phyloP scores from a whole-genome alignment of 2,888 invertebrate species.

The Andrena bicolor region DNA sequence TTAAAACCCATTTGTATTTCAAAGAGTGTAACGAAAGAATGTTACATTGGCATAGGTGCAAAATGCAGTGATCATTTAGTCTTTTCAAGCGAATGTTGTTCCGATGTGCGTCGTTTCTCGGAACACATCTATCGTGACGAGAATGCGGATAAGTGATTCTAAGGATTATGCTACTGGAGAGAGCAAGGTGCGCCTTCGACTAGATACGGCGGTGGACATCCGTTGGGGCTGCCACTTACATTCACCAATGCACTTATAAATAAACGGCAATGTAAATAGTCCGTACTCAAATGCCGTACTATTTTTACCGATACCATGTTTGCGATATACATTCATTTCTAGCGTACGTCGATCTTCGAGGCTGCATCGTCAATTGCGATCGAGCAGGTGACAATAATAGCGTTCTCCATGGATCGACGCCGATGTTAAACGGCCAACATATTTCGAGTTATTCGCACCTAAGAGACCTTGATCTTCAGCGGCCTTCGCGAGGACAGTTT shows the following conservation, averaged over 20 bases:
- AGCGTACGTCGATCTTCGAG: slow-evolving; percentile 27
- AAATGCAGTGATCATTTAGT: no score
- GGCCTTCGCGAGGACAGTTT: background rate
- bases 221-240: slow-evolving; percentile 74
- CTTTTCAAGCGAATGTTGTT: no score
- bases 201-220: slow-evolving; percentile 55
- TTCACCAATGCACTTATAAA: slow-evolving; percentile 81
- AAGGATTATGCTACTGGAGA: slow-evolving; percentile 34
- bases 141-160: slow-evolving; percentile 33
- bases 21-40: no score
- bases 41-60: no score
- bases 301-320: slow-evolving; percentile 81
- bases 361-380: slow-evolving; percentile 17
- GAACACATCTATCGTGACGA: background rate
- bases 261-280: slow-evolving; percentile 84
- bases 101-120: background rate
- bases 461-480: slow-evolving; percentile 33
- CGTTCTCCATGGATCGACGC: background rate
- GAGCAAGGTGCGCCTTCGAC: slow-evolving; percentile 48
- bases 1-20: no score
- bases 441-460: slow-evolving; percentile 11
- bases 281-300: slow-evolving; percentile 81
- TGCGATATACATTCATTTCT: slow-evolving; percentile 69
- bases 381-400: background rate
- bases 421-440: background rate